Evolutionary conservation across 2,888 invertebrate species (phyloP).

Genomic region (Heliconius hortense): DNA sequence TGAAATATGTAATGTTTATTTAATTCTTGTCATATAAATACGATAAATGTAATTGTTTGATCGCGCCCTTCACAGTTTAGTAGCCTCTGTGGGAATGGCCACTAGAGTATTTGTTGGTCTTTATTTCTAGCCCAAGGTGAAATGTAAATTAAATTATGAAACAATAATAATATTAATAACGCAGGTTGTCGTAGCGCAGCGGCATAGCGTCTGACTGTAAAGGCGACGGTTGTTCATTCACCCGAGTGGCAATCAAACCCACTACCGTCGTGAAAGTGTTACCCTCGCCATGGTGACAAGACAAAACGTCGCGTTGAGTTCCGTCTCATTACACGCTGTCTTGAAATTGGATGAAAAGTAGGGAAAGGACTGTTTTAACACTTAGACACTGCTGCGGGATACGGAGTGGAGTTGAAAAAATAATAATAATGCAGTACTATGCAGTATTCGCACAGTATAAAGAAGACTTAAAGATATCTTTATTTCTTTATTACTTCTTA

Average conservation of each 20-base stretch:
- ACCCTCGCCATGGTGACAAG: too few relatives aligned
- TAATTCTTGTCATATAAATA: not conserved
- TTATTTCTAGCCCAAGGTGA: constrained; percentile 15
- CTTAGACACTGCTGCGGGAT: not conserved
- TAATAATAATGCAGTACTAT: not conserved
- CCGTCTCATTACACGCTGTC: not conserved
- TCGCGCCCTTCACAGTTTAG: not conserved
- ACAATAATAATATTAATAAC: not conserved
- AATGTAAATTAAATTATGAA: constrained; percentile 4
- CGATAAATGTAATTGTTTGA: not conserved
- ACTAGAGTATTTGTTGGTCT: constrained; percentile 2
- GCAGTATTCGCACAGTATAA: not conserved
- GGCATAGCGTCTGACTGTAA: too few relatives aligned
- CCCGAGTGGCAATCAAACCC: too few relatives aligned
- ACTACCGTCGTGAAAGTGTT: too few relatives aligned
- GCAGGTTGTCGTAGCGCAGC: too few relatives aligned
- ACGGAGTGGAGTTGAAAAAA: not conserved
- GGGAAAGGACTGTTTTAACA: not conserved
- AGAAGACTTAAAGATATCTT: not conserved
- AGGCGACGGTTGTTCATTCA: not conserved
- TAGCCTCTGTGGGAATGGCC: constrained; percentile 1
- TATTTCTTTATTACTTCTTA: not conserved
- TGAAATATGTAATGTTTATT: not conserved
- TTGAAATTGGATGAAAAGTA: not conserved
- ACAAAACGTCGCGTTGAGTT: not conserved